Percentiles rank a stretch among this genome's conserved stretches.
phyloP scores from a whole-genome alignment of 2,888 invertebrate genomes.

The Agrotis clavis region DNA sequence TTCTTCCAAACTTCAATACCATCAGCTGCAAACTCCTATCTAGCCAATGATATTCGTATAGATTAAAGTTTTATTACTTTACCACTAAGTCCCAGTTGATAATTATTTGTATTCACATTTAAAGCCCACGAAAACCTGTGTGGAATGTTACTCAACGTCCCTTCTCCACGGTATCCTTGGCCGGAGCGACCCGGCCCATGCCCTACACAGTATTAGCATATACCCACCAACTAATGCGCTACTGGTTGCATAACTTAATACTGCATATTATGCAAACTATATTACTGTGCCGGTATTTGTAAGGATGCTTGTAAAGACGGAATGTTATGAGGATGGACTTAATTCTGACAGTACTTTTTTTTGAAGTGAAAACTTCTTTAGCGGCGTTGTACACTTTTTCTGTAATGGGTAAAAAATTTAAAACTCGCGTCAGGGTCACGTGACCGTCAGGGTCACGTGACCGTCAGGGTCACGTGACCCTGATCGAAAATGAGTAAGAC shows the following conservation, averaged over 20 bases:
- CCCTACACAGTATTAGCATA: slow-evolving; percentile 73
- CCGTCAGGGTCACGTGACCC: too few species aligned
- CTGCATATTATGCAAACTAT: slow-evolving; percentile 52
- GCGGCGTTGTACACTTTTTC: too few species aligned
- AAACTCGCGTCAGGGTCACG: too few species aligned
- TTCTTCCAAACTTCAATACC: too few species aligned
- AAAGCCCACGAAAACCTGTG: slow-evolving; percentile 68
- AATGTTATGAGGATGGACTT: slow-evolving; percentile 1
- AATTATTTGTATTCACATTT: slow-evolving; percentile 59
- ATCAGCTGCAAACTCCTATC: too few species aligned
- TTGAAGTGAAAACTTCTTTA: too few species aligned
- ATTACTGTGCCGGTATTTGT: slow-evolving; percentile 38
- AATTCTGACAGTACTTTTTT: neutral
- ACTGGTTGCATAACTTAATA: slow-evolving; percentile 64
- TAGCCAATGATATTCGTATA: too few species aligned
- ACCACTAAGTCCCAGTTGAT: slow-evolving; percentile 9
- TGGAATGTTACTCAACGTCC: slow-evolving; percentile 77
- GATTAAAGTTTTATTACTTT: slow-evolving; percentile 32
- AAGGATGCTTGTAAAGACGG: slow-evolving; percentile 25
- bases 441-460: too few species aligned
- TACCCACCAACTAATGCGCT: slow-evolving; percentile 63
- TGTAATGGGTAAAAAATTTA: too few species aligned
- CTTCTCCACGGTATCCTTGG: slow-evolving; percentile 78
- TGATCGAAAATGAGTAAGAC: too few species aligned
- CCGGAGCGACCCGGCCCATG: slow-evolving; percentile 70